Base-by-base conservation (phyloP, 2,888 invertebrate genomes). In the Timema podura region DNA sequence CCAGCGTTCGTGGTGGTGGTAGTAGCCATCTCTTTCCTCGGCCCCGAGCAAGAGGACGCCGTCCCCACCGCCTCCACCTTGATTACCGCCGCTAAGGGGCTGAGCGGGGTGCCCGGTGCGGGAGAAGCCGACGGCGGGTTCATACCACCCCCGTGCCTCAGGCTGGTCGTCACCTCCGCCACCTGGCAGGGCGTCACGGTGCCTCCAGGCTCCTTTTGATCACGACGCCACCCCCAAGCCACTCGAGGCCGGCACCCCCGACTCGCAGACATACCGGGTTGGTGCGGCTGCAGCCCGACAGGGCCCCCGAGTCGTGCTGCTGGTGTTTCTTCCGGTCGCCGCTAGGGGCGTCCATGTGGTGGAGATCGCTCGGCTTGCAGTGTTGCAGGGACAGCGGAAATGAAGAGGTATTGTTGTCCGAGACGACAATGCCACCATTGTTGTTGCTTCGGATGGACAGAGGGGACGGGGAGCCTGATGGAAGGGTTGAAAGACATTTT, bases 51-150 rank as follows among this genome's bases (percentile, higher is more conserved):
- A 30, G 69, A 48, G 75, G 74, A 65, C 76, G 85, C 86, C 70
- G 87, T 88, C 8, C 89, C 88, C 68, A 88, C 88, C 61, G 87
- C 86, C 78, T 89, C 89, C 76, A 89, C 81, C 79, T 90, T 89
- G 73, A 85, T 82, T 57, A 87, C 83, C 48, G 87, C 79, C 66
- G 79, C 49, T 7, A 51, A 47, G 48, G 67, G 61, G 59, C 49
- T n/a, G 5, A 30, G 65, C n/a, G 69, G 46, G 6, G 65, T n/a
- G 5, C 16, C 30, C n/a, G 3, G 9, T 1, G 61, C n/a, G 13
- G 61, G 13, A n/a, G 61, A 10, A 11, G 61, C 61, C n/a, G 49
- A n/a, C 10, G 61, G 13, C 13, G 69, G 84, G 30, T 30, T 30
- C 30, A 30, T 30, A 11, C 86, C 86, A 75, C 86, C 84, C 74